These are phyloP conservation scores for Scylla paramamosain DNA, from an alignment of 1,140 invertebrate genomes.

Conservation along the genomic window DNA sequence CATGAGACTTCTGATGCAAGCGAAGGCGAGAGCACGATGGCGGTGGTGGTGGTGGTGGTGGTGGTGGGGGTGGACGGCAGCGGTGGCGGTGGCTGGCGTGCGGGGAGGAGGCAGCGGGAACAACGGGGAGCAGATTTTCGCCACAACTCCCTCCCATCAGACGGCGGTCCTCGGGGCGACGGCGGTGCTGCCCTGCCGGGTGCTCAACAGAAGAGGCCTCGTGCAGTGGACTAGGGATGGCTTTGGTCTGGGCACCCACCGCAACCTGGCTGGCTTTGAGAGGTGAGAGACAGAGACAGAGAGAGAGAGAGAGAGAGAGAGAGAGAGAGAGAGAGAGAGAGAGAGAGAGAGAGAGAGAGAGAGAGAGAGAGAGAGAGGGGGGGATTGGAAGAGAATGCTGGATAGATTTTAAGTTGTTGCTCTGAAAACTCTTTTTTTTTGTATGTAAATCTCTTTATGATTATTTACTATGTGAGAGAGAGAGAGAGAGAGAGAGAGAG, in stretches of 20 bases:
- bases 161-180: constrained; percentile 52
- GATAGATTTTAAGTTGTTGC: no score
- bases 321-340: not conserved
- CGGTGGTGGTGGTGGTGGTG: constrained; percentile 45
- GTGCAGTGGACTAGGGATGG: constrained; percentile 97
- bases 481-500: no score
- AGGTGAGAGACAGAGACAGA: constrained; percentile 46
- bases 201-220: constrained; percentile 91
- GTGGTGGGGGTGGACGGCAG: constrained; percentile 7
- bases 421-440: no score
- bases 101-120: not conserved
- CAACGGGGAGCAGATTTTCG: constrained; percentile 49
- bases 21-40: not conserved
- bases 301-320: constrained; percentile 11
- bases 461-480: no score
- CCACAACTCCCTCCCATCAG: constrained; percentile 68
- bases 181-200: constrained; percentile 79
- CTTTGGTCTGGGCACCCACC: constrained; percentile 93
- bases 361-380: no score
- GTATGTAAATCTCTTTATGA: no score
- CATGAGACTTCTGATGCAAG: constrained; percentile 23
- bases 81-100: not conserved
- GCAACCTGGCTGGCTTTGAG: constrained; percentile 84
- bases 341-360: no score
- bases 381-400: no score